Evolutionary conservation across 2,888 invertebrate species (phyloP).

Genomic region (Sinohyriopsis cumingii): DNA sequence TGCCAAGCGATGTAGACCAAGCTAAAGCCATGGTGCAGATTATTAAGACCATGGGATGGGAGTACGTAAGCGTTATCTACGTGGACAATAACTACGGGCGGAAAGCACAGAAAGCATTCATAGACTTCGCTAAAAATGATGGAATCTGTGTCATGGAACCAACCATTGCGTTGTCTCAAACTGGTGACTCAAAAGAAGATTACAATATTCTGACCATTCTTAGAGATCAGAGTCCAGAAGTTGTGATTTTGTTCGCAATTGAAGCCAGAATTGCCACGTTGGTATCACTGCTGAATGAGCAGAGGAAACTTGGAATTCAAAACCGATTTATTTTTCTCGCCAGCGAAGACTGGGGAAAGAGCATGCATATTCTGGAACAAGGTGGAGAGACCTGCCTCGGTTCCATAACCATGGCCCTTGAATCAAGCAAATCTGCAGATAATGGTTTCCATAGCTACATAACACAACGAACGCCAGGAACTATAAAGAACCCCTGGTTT

Average conservation of each 20-base stretch:
- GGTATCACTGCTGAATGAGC: slow-evolving; percentile 24
- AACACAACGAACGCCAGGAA: slow-evolving; percentile 9
- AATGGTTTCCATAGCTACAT: slow-evolving; percentile 7
- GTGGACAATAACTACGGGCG: slow-evolving; percentile 57
- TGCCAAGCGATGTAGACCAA: slow-evolving; percentile 56
- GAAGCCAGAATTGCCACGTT: slow-evolving; percentile 35
- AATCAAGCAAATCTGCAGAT: slow-evolving; percentile 4
- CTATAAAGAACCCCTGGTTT: slow-evolving; percentile 48
- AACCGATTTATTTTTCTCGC: slow-evolving; percentile 43
- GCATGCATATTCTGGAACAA: slow-evolving; percentile 21
- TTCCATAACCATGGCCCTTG: slow-evolving; percentile 38
- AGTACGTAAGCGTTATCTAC: slow-evolving; percentile 52
- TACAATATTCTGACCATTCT: slow-evolving; percentile 18
- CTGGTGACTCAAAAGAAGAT: slow-evolving; percentile 15
- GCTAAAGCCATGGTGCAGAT: slow-evolving; percentile 48
- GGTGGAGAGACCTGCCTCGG: slow-evolving; percentile 36
- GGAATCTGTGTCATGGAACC: slow-evolving; percentile 49
- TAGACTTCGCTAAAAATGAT: slow-evolving; percentile 23
- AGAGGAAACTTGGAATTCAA: slow-evolving; percentile 5
- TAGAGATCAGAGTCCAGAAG: slow-evolving; percentile 28
- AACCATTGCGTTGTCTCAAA: slow-evolving; percentile 34
- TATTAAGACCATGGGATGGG: slow-evolving; percentile 44
- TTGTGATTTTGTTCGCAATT: slow-evolving; percentile 56
- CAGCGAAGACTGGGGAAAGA: slow-evolving; percentile 52
- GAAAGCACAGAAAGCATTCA: slow-evolving; percentile 45